Evolutionary conservation across 2,888 invertebrate genomes (phyloP).

Genomic region (Yponomeuta evonymella): DNA sequence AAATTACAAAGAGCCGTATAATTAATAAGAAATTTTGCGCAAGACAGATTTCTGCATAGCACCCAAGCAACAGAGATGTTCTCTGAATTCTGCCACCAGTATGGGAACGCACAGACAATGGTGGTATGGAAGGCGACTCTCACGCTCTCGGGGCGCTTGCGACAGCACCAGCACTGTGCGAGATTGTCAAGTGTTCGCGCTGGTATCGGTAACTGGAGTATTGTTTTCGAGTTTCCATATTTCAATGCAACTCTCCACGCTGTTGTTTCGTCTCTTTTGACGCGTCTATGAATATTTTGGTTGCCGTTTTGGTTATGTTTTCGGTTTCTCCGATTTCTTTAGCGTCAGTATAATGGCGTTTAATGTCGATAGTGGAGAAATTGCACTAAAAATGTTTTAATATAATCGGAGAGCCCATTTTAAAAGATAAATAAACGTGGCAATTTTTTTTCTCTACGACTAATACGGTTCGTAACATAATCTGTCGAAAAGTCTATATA

Average conservation of each 20-base stretch:
- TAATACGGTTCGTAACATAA: no score
- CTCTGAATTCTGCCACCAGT: slow-evolving; percentile 43
- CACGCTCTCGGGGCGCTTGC: slow-evolving; percentile 64
- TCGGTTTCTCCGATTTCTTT: not conserved
- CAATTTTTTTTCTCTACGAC: no score
- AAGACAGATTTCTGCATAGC: slow-evolving; percentile 36
- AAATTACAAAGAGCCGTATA: not conserved
- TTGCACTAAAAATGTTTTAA: no score
- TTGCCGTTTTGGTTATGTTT: not conserved
- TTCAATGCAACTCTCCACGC: not conserved
- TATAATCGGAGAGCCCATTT: no score
- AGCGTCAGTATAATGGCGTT: no score
- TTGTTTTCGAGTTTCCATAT: slow-evolving; percentile 2
- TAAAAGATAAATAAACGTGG: no score
- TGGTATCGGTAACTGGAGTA: slow-evolving; percentile 14
- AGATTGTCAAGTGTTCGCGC: slow-evolving; percentile 24
- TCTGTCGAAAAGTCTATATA: no score
- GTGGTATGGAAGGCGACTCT: slow-evolving; percentile 34
- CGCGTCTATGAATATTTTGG: not conserved
- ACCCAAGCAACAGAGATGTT: slow-evolving; percentile 26
- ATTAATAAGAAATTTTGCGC: slow-evolving; percentile 5
- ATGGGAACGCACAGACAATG: slow-evolving; percentile 65
- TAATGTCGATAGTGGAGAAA: no score
- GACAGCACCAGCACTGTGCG: slow-evolving; percentile 48
- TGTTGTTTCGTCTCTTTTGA: not conserved